phyloP scores from a whole-genome alignment of 2,797 vertebrate genomes.

The Bothrops alternatus region DNA sequence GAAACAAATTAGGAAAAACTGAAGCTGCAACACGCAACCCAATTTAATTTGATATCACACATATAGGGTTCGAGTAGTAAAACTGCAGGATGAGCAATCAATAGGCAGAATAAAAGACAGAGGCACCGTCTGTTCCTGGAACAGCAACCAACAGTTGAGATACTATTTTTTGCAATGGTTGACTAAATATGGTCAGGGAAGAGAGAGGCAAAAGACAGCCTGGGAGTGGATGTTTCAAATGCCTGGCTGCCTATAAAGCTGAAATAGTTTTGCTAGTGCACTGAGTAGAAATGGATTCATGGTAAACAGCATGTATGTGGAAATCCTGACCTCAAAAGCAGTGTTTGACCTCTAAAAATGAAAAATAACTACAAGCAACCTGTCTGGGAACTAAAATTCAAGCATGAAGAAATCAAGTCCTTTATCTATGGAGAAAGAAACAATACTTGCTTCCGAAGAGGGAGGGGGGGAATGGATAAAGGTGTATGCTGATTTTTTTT shows the following conservation, averaged over 20 bases:
- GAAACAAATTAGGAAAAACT: slow-evolving; percentile 75
- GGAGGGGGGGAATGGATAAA: slow-evolving; percentile 41
- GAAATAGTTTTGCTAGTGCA: slow-evolving; percentile 61
- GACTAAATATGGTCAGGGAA: slow-evolving; percentile 99
- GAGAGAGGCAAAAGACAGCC: slow-evolving; percentile 89
- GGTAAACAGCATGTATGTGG: slow-evolving; percentile 65
- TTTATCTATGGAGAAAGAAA: slow-evolving; percentile 69
- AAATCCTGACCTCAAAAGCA: slow-evolving; percentile 75
- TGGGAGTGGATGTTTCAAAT: slow-evolving; percentile 87
- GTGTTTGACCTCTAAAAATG: slow-evolving; percentile 75
- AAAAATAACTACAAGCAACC: slow-evolving; percentile 69
- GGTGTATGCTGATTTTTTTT: slow-evolving; percentile 28
- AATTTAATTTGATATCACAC: slow-evolving; percentile 91
- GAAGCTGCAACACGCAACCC: slow-evolving; percentile 85
- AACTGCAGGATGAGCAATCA: slow-evolving; percentile 86
- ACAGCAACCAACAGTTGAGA: slow-evolving; percentile 86
- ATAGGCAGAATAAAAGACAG: slow-evolving; percentile 85
- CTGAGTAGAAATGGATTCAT: slow-evolving; percentile 66
- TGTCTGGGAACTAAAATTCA: slow-evolving; percentile 69
- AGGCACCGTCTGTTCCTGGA: slow-evolving; percentile 80
- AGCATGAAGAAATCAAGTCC: slow-evolving; percentile 71
- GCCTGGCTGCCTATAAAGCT: slow-evolving; percentile 86
- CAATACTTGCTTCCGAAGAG: slow-evolving; percentile 57
- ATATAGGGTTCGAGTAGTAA: slow-evolving; percentile 83
- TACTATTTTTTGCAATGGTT: slow-evolving; percentile 99